Base-by-base conservation (phyloP, 2,888 invertebrate species). In the Ochropleura leucogaster region DNA sequence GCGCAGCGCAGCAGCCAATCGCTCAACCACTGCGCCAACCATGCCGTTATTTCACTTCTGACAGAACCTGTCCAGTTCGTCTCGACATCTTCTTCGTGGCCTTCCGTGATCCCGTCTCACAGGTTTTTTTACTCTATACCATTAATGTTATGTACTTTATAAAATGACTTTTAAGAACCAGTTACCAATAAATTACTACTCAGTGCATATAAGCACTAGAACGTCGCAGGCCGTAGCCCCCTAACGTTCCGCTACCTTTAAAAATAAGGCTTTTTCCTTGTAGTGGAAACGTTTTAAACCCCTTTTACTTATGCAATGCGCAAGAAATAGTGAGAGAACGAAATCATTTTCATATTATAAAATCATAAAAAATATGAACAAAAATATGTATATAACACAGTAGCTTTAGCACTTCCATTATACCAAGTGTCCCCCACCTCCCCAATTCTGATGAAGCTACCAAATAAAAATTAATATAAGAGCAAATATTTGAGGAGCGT, bases 401-500 rank as follows among this genome's bases (percentile, higher is more conserved):
- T 46, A 79, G 62, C 62, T 74, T 72, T 3, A 42, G 49, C 40
- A 59, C 46, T 49, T 30, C 49, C 63, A 72, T 77, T 77, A 63
- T 64, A 18, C 62, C 68, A 72, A 77, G 65, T 68, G 46, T 71
- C 66, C 49, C 72, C 64, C 62, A 14, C 42, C 82, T 64, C 53
- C 63, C 40, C 69, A 68, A 76, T 70, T 49, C 74, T 81, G 75
- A 85, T 80, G 70, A 80, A 81, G 85, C 77, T 84, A 80, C 79
- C 82, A 84, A 75, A 85, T 84, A 88, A 80, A 90, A 89, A 89
- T 89, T 82, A 80, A 87, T 86, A 86, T 83, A 79, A 85, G 83
- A 87, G 88, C 83, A 87, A 87, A 89, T 89, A 88, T 90, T 89
- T 88, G 89, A 90, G 85, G 83, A 83, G 85, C 76, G 80, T 84